Percentiles rank a stretch among this genome's conserved stretches.
Evolutionary conservation across 2,888 invertebrate genomes (phyloP).

Genomic region (Magallana nippona): DNA sequence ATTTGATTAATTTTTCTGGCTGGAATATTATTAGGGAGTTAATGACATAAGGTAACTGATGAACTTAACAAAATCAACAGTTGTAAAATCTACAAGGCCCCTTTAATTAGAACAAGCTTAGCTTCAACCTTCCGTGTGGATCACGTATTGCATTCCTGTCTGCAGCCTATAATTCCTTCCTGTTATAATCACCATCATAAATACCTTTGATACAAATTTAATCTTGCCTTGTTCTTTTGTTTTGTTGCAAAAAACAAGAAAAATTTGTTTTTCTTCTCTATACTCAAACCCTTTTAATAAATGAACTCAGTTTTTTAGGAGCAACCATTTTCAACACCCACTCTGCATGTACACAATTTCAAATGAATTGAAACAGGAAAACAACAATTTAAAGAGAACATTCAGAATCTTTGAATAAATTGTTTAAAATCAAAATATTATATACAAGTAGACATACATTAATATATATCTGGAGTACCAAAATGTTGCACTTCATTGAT

Average conservation of each 20-base stretch:
- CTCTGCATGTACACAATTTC: no score
- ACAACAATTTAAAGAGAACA: no score
- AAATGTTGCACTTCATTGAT: no score
- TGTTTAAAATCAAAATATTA: no score
- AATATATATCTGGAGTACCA: no score
- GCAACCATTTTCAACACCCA: no score
- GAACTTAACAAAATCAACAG: slow-evolving; percentile 18
- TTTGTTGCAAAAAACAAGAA: neutral
- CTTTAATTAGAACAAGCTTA: neutral
- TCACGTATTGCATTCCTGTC: neutral
- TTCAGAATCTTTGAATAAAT: no score
- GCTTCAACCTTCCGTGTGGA: neutral
- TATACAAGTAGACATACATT: no score
- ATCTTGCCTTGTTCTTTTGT: neutral
- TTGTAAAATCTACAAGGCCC: neutral
- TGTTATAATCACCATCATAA: neutral
- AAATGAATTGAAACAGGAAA: no score
- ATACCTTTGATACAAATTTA: neutral
- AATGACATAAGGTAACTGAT: neutral
- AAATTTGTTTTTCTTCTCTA: no score
- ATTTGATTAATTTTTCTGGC: slow-evolving; percentile 29
- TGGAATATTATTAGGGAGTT: neutral
- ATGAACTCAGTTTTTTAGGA: no score
- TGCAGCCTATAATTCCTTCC: neutral
- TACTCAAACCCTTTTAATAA: no score